Evolutionary conservation across 92 coral and sea anemone genomes (phyloP), one percentile per base, ranked within the genome.

Genomic region (Palythoa grandiflora): DNA sequence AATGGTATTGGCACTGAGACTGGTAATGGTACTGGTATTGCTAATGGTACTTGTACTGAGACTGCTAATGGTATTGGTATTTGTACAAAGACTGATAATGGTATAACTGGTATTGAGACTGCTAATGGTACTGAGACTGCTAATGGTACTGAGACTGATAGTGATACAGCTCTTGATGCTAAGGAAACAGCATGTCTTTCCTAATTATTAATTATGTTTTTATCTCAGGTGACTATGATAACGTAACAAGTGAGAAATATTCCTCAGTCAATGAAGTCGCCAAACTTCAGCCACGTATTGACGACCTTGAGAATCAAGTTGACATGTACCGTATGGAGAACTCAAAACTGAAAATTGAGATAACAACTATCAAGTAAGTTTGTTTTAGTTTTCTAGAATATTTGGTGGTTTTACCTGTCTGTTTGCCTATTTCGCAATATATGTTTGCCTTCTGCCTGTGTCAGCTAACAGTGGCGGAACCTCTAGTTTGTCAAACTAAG

Each of bases 291-390:
- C 91, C 95, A 38, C 95, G 83, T 75, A 6, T 91, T 11, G 93
- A 93, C 10, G 98, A 95, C 52, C 92, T 94, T 48, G 94, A 91
- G 68, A 79, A n/a, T 75, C 90, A 91, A 57, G 87, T 95, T 28
- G 96, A 92, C 70, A 77, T 66, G 44, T 88, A 90, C 40, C 89
- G 92, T 38, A 98, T 95, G 48, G 95, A 93, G 21, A 97, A 80
- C 83, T 78, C 93, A 12, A 92, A 89, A 87, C 75, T 95, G 80
- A 93, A 90, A 21, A 73, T 94, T 14, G 95, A 97, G 74, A 79
- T 97, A 39, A 81, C 86, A 81, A 20, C 75, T 44, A 47, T 81
- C 75, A 81, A 68, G 86, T 81, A 81, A 66, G 47, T 3, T 48
- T 53, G 51, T 15, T 37, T 75, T 9, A 4, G 19, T 16, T 44